These are phyloP conservation scores for Neoitamus cyanurus DNA, from an alignment of 2,888 invertebrate species.

Conservation along the genomic window DNA sequence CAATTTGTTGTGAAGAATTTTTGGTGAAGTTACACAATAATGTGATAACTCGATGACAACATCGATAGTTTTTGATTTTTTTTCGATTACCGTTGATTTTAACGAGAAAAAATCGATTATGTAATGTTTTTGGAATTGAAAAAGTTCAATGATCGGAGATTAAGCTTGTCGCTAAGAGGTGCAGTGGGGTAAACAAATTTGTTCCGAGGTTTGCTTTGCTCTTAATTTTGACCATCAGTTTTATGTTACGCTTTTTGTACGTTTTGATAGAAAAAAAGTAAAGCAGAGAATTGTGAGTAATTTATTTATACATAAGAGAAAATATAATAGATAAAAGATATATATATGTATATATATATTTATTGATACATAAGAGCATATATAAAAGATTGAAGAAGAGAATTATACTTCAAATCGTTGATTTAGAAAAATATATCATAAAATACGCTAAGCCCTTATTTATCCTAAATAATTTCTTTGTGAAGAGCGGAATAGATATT, in stretches of 20 bases:
- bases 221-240: neutral
- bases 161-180: neutral
- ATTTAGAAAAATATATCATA: too few species aligned
- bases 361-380: too few species aligned
- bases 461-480: too few species aligned
- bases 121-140: neutral
- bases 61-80: neutral
- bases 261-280: too few species aligned
- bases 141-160: neutral
- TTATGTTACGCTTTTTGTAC: neutral
- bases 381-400: too few species aligned
- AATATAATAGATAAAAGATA: too few species aligned
- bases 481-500: too few species aligned
- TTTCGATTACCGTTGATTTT: neutral
- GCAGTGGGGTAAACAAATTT: neutral
- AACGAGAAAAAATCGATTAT: neutral
- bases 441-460: too few species aligned
- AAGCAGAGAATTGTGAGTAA: too few species aligned
- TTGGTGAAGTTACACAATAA: neutral
- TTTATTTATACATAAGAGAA: too few species aligned
- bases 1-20: neutral
- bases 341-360: too few species aligned
- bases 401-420: too few species aligned
- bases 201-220: neutral
- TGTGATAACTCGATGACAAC: neutral